A percentile compares a stretch with the other conserved stretches of the same genome.
Conservation (phyloP, 1,140 invertebrate genomes). For the Alviniconcha marisindica region DNA sequence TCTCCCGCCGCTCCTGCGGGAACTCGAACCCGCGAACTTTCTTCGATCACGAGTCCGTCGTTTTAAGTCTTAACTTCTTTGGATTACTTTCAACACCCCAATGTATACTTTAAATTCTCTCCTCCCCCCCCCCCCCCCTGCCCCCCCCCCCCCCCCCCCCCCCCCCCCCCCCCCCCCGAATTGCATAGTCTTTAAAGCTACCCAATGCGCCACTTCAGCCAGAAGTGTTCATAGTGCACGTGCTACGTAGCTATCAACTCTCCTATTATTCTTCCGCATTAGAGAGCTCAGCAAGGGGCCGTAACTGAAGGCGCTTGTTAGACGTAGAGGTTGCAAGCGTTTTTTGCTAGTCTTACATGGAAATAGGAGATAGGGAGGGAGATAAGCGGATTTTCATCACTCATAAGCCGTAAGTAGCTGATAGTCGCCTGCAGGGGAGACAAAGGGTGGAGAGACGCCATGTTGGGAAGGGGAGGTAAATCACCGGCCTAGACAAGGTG, state of each 20-base stretch:
- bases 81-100: no score
- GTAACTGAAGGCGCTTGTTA: conserved; percentile 33
- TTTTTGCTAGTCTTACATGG: conserved; percentile 23
- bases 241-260: conserved; percentile 30
- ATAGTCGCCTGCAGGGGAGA: conserved; percentile 8
- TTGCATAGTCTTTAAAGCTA: no score
- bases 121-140: no score
- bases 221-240: not conserved
- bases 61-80: no score
- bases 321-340: conserved; percentile 9
- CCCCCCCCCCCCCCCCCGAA: no score
- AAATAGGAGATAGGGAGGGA: not conserved
- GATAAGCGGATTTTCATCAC: conserved; percentile 33
- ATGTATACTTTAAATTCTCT: no score
- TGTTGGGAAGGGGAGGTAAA: conserved; percentile 7
- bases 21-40: no score
- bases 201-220: no score
- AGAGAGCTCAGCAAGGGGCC: conserved; percentile 28
- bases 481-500: conserved; percentile 3
- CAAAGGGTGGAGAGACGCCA: conserved; percentile 26
- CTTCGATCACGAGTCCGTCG: no score
- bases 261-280: conserved; percentile 35
- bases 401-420: conserved; percentile 25
- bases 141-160: no score
- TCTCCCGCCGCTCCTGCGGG: no score